A percentile compares a stretch with the other conserved stretches of the same genome.
Conservation (phyloP, 2,888 invertebrate genomes). For the Troides helena region DNA sequence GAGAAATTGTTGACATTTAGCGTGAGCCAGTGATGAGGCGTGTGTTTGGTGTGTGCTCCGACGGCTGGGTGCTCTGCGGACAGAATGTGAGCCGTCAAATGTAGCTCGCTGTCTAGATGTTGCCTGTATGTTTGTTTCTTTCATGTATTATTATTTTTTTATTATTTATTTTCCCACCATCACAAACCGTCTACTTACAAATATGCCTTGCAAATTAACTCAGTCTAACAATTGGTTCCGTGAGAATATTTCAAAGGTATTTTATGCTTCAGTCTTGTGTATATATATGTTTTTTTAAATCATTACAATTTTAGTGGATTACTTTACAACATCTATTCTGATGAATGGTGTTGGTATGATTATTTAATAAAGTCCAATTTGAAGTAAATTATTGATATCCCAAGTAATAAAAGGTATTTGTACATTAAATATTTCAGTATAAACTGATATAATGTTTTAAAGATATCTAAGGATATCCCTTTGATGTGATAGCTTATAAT, state of each 20-base stretch:
- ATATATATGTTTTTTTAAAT: background rate
- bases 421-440: no score
- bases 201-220: background rate
- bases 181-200: constrained; percentile 13
- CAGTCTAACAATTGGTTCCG: background rate
- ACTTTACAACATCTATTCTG: background rate
- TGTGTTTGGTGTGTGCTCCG: constrained; percentile 78
- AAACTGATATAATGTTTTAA: no score
- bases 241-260: background rate
- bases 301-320: background rate
- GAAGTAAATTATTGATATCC: no score
- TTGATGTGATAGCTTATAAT: no score
- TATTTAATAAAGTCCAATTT: no score
- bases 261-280: constrained; percentile 3
- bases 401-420: no score
- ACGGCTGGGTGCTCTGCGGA: constrained; percentile 75
- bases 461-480: no score
- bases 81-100: constrained; percentile 75
- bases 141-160: constrained; percentile 44
- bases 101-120: constrained; percentile 69
- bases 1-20: constrained; percentile 46
- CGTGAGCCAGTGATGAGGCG: constrained; percentile 65
- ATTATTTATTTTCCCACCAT: constrained; percentile 25
- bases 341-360: no score
- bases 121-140: constrained; percentile 74